Base-by-base conservation (phyloP, 2,797 vertebrate genomes). In the Prionace glauca region DNA sequence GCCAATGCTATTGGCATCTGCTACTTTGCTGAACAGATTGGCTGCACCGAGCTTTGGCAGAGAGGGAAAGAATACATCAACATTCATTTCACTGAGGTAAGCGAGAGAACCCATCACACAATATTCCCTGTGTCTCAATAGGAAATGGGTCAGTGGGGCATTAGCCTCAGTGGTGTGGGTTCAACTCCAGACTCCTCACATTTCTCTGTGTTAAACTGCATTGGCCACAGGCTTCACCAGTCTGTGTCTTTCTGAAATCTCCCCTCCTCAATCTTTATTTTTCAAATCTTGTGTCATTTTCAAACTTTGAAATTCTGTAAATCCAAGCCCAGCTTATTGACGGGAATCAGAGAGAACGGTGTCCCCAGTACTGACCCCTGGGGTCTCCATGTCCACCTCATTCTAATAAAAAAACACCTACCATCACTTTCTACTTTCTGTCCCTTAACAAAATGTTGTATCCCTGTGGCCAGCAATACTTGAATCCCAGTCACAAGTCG, bases 1-100 rank as follows among this genome's bases (percentile, higher is more conserved):
- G 97, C 97, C 8, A 98, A 98, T 41, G 98, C 98, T 95, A 98
- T 98, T n/a, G 98, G 98, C 94, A 98, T 98, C 91, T 96, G 97
- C 22, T 97, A 98, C 74, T 98, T 98, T 0, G 98, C 98, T 0
- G 98, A 98, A 96, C 98, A 98, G 96, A 97, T 98, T 20, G 97
- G 98, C 95, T 98, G 98, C 96, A 96, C 96, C 0, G 98, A 98
- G 74, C 97, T 98, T 65, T 96, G 98, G 96, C 96, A 97, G 87
- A 96, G 84, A 22, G 97, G 98, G 95, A 96, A 97, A 93, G 97
- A 98, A 96, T 98, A 98, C 84, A 98, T 98, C 97, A 98, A 98
- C 96, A 98, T 97, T 7, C 98, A 98, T 97, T 98, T 98, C 97
- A 98, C 96, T 26, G 97, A 98, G 98, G 98, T 98, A 96, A 96